Evolutionary conservation across 2,797 vertebrate genomes (phyloP).

Genomic region (Adelosebastes latens): DNA sequence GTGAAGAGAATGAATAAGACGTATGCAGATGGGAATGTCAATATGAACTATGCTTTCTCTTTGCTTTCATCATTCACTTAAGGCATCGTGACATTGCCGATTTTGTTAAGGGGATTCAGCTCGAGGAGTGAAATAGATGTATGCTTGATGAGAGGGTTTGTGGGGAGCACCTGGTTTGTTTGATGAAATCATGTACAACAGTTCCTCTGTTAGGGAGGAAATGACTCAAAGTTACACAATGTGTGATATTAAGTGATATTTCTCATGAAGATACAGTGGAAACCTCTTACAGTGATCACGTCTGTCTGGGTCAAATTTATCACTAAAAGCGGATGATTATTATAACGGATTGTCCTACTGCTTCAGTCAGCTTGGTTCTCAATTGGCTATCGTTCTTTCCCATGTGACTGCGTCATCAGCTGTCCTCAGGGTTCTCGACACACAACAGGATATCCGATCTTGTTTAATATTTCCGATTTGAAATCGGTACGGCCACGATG

Average conservation of each 20-base stretch:
- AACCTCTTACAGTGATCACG: no score
- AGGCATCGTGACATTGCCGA: slow-evolving; percentile 14
- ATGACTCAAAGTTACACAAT: not conserved
- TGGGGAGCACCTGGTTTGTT: slow-evolving; percentile 10
- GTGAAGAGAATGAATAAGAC: slow-evolving; percentile 43
- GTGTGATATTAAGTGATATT: not conserved
- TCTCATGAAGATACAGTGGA: not conserved
- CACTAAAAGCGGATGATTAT: no score
- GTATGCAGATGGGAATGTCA: slow-evolving; percentile 50
- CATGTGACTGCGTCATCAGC: no score
- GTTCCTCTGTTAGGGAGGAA: not conserved
- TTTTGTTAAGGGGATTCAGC: slow-evolving; percentile 25
- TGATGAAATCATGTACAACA: not conserved
- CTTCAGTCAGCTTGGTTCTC: no score
- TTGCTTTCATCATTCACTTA: slow-evolving; percentile 37
- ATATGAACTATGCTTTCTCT: slow-evolving; percentile 23
- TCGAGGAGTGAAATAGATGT: slow-evolving; percentile 8
- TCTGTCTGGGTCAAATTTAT: no score
- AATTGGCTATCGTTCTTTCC: no score
- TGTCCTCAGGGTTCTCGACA: no score
- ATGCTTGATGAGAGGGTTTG: slow-evolving; percentile 8
- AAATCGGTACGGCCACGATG: no score
- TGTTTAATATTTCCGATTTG: no score
- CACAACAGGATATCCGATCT: no score
- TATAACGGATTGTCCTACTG: no score